Evolutionary conservation across 2,888 invertebrate genomes (phyloP).

Genomic region (Drosophila tripunctata): DNA sequence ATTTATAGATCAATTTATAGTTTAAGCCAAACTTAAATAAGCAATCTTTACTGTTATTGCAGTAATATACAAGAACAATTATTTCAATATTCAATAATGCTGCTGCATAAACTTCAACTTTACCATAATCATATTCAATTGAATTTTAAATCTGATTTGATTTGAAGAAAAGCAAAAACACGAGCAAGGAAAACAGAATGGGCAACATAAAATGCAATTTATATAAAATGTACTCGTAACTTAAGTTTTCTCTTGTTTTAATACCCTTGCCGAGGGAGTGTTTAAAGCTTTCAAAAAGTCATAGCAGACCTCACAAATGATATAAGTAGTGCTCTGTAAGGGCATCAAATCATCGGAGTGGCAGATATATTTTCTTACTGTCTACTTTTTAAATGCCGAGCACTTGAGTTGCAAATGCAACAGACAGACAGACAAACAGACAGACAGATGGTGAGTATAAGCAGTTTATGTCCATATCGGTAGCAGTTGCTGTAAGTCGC

Average conservation of each 20-base stretch:
- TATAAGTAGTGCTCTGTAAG: too few species aligned
- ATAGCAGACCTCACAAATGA: too few species aligned
- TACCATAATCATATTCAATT: neutral
- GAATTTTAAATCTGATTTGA: constrained; percentile 6
- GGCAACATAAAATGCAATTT: constrained; percentile 1
- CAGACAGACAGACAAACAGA: neutral
- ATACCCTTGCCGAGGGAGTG: too few species aligned
- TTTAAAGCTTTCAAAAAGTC: too few species aligned
- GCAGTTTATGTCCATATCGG: constrained; percentile 17
- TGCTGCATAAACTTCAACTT: neutral
- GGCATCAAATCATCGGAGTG: too few species aligned
- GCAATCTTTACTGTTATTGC: neutral
- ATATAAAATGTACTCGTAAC: neutral
- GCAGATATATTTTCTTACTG: neutral
- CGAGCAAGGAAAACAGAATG: neutral
- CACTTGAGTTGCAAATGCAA: neutral
- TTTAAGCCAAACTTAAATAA: neutral
- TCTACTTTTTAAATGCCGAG: neutral
- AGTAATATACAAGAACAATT: neutral
- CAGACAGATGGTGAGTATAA: constrained; percentile 20
- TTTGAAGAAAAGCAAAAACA: neutral
- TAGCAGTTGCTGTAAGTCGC: neutral
- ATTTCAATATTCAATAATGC: neutral
- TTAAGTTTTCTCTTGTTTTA: neutral
- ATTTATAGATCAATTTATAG: neutral